Evolutionary conservation across 2,113 vertebrate genomes (phyloP).

Genomic region (Cromileptes altivelis): DNA sequence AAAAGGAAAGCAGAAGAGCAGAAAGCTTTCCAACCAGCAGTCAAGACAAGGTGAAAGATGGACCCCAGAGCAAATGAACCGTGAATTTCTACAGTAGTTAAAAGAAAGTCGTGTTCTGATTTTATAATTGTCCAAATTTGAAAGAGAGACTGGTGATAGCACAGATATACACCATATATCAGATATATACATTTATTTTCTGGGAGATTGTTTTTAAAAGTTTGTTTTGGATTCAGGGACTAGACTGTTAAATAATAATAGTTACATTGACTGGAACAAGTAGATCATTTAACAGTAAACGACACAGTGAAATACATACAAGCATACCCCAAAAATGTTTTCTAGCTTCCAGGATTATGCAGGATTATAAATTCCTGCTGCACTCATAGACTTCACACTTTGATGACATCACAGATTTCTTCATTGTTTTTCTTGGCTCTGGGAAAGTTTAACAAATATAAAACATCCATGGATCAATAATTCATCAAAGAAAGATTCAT

Average conservation of each 20-base stretch:
- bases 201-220: neutral
- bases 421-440: too few relatives aligned
- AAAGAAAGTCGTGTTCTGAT: neutral
- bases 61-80: neutral
- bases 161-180: neutral
- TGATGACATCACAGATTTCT: too few relatives aligned
- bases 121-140: conserved; percentile 3
- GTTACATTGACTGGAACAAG: neutral
- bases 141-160: neutral
- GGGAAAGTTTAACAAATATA: too few relatives aligned
- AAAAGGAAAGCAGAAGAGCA: conserved; percentile 12
- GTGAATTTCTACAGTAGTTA: neutral
- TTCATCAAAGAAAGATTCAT: too few relatives aligned
- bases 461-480: too few relatives aligned
- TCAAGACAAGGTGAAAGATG: conserved; percentile 1
- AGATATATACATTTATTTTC: neutral
- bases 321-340: too few relatives aligned
- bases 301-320: neutral
- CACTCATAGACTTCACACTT: too few relatives aligned
- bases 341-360: too few relatives aligned
- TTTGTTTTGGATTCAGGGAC: neutral
- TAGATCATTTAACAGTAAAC: neutral
- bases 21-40: neutral
- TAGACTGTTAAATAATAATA: neutral
- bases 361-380: too few relatives aligned